Conservation (phyloP, 2,888 invertebrate genomes). For the Ariolimax columbianus region DNA sequence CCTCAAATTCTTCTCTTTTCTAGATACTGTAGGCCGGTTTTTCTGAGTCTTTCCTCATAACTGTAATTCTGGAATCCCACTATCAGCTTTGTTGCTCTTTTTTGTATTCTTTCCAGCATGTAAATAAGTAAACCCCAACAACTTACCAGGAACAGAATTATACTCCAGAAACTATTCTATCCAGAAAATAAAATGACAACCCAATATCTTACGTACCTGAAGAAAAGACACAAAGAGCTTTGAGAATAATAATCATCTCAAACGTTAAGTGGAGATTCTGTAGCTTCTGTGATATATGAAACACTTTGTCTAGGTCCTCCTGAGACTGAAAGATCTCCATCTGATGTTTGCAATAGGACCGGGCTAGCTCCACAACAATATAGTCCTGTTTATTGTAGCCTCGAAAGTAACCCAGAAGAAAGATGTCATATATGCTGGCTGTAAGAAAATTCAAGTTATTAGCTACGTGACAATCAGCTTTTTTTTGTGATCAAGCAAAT, state of each 20-base stretch:
- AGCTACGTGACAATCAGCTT: too few relatives aligned
- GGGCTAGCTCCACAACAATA: conserved; percentile 30
- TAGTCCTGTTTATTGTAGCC: conserved; percentile 30
- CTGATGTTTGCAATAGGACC: conserved; percentile 35
- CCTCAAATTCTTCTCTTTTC: too few relatives aligned
- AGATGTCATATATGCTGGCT: conserved; percentile 34
- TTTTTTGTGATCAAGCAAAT: too few relatives aligned
- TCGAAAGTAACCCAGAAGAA: conserved; percentile 35
- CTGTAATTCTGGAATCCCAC: too few relatives aligned
- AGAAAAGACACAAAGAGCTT: conserved; percentile 38
- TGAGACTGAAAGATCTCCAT: conserved; percentile 12
- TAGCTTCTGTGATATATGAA: conserved; percentile 8
- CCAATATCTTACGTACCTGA: conserved; percentile 7
- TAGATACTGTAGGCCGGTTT: too few relatives aligned
- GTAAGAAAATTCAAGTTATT: neutral
- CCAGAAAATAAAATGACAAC: neutral
- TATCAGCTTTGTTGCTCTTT: too few relatives aligned
- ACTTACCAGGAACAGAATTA: too few relatives aligned
- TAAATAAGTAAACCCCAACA: too few relatives aligned
- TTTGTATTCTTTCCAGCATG: too few relatives aligned
- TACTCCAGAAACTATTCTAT: too few relatives aligned
- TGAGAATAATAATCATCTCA: conserved; percentile 33
- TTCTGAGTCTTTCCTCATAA: too few relatives aligned
- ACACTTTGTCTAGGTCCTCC: conserved; percentile 23
- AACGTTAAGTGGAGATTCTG: conserved; percentile 35